Base-by-base conservation (phyloP, 1,140 invertebrate species). In the Procambarus clarkii region DNA sequence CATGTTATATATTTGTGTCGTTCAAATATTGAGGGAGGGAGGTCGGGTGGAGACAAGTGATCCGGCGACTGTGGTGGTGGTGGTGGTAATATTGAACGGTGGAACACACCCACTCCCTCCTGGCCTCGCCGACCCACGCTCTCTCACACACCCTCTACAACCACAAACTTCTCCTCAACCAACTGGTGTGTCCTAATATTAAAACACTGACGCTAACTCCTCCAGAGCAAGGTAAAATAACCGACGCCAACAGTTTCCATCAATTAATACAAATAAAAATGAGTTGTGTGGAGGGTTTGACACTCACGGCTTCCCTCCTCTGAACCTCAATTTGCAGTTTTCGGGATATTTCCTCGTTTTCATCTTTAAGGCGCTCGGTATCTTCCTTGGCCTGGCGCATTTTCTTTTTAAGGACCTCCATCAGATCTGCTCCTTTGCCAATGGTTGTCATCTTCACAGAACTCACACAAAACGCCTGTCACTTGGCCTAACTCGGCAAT, bases 381-480 rank as follows among this genome's bases (percentile, higher is more conserved):
- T 93, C 93, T 78, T 93, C 93, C 85, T 92, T 93, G 74, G 93
- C 91, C 79, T 93, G 93, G 80, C 92, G 92, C 90, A 93, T 93
- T 92, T 93, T 93, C 93, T 93, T 92, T 91, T 92, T 93, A 58
- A 93, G 88, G 44, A 93, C 93, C 89, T 92, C 93, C 89, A 93
- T 92, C 81, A 93, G 88, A 64, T 92, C 89, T 34, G 93, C 91
- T 50, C 93, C 93, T 93, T 93, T 92, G 50, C 93, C 93, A 81
- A 92, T 92, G 81, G 93, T 93, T 54, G 92, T 93, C 90, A 92
- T 93, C 86, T 82, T 88, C 60, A 64, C 76, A 88, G 80, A 48
- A 50, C 48, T 50, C 34, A 71, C 18, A 79, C 82, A 84, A 54
- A 79, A 64, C 64, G 69, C 80, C 8, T 91, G 76, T 80, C 76